Base-by-base conservation (phyloP, 2,797 vertebrate species). In the Perdix hodgsoniae region DNA sequence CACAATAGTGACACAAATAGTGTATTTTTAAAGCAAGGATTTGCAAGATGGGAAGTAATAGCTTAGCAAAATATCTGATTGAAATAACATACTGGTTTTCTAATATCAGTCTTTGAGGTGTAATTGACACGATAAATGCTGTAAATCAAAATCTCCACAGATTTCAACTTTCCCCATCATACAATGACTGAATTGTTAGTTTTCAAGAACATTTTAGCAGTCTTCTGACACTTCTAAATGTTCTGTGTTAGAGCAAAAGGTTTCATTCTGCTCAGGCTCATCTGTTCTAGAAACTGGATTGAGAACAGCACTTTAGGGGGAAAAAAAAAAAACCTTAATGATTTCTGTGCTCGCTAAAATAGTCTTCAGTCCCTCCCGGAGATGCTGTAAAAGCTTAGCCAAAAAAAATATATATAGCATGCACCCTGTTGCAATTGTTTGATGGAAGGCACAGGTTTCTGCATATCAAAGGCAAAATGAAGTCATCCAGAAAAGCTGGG, bases 391-490 rank as follows among this genome's bases (percentile, higher is more conserved):
- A 79, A 85, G 37, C 61, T 11, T 72, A 8, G 91, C 40, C 11
- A 45, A 86, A 50, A 87, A 87, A 86, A 93, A 16, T 2, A 29
- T 9, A 11, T 33, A 18, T 52, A 49, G 6, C 18, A 9, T 66
- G 54, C 44, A 57, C 17, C 7, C 37, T 23, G 66, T 70, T 21
- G 56, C 24, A 89, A 47, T 52, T 85, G 10, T 60, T 44, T 76
- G 67, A 78, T 27, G 70, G 39, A 88, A 91, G 76, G 45, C 39
- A 27, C 37, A 83, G 39, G 22, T 78, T 92, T 92, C 63, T 93
- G n/a, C 31, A 75, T 24, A 60, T 35, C 42, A 81, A 90, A 95
- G 88, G 57, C 35, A 70, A 96, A 92, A 89, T 19, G 49, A 89
- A 93, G 79, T 83, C 35, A 57, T 91, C 47, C 42, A 57, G 77